These are phyloP conservation scores for Meriones unguiculatus DNA, from an alignment of 2,113 vertebrate species.

Conservation along the genomic window DNA sequence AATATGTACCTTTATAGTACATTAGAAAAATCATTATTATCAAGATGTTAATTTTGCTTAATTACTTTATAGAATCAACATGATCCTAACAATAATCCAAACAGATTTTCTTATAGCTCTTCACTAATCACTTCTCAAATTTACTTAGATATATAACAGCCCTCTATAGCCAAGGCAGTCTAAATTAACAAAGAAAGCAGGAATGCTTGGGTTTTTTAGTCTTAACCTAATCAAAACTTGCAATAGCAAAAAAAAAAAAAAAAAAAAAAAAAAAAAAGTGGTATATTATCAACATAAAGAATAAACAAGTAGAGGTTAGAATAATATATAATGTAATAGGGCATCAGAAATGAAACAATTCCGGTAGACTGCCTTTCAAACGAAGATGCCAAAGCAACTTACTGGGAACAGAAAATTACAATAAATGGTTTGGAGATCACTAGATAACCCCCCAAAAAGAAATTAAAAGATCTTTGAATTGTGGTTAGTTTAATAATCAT, in stretches of 20 bases:
- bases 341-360: not conserved
- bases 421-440: not conserved
- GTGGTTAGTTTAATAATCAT: not conserved
- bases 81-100: conserved; percentile 2
- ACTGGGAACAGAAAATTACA: conserved; percentile 7
- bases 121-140: conserved; percentile 4
- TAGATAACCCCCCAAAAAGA: not conserved
- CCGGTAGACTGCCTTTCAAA: conserved; percentile 30
- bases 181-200: not conserved
- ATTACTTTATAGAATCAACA: not conserved
- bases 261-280: not conserved
- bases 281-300: not conserved
- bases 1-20: not conserved
- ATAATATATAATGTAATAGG: not conserved
- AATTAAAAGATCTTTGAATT: not conserved
- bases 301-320: not conserved
- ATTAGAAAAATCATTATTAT: conserved; percentile 9
- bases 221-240: conserved; percentile 32
- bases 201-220: not conserved
- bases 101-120: not conserved
- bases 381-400: not conserved
- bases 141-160: not conserved
- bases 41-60: conserved; percentile 4
- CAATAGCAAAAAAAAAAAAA: not conserved
- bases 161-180: not conserved